phyloP scores from a whole-genome alignment of 2,113 vertebrate genomes.

The Macroglossus sobrinus region DNA sequence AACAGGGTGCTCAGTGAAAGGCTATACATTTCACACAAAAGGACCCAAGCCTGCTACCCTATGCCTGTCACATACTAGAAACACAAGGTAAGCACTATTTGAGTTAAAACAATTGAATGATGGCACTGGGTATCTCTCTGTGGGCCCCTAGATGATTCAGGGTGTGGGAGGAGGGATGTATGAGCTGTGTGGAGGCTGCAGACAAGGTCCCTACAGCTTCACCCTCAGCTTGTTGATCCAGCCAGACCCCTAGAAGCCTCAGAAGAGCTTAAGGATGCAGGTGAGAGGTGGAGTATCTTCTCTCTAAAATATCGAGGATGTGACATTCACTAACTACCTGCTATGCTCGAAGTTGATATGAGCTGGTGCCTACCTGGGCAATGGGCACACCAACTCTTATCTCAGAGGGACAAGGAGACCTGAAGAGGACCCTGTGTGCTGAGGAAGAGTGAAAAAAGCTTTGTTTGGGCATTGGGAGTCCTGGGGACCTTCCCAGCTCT shows the following conservation, averaged over 20 bases:
- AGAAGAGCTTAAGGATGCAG: not conserved
- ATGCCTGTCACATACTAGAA: not conserved
- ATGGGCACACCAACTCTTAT: not conserved
- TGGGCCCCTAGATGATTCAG: not conserved
- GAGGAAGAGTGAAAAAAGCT: not conserved
- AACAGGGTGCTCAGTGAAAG: not conserved
- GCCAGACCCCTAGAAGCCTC: not conserved
- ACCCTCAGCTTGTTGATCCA: not conserved
- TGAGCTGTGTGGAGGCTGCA: not conserved
- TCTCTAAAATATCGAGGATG: not conserved
- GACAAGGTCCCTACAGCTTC: not conserved
- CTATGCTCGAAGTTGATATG: no score
- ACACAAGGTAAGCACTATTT: not conserved
- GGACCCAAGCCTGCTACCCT: not conserved
- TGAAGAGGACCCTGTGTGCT: no score
- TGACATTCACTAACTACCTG: not conserved
- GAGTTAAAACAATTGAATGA: not conserved
- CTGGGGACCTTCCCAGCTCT: not conserved
- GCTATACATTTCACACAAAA: not conserved
- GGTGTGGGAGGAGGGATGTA: not conserved
- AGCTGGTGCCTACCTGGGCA: not conserved
- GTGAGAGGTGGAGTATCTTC: not conserved
- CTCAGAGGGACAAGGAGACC: not conserved
- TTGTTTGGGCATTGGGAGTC: not conserved
- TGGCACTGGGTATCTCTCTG: not conserved